phyloP scores from a whole-genome alignment of 2,797 vertebrate species.

The Oophaga sylvatica region DNA sequence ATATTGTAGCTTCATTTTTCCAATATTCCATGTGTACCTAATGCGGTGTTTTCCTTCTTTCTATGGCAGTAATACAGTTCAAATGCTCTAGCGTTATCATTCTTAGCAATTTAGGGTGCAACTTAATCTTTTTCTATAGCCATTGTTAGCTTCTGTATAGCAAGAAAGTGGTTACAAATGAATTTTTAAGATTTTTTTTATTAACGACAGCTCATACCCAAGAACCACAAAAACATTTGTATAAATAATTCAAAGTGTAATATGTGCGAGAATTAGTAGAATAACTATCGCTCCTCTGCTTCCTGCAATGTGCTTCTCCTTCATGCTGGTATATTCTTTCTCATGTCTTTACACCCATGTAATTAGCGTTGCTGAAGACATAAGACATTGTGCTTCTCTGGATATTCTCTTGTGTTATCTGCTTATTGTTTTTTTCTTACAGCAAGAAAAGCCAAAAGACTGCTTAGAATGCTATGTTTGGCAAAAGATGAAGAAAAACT shows the following conservation, averaged over 20 bases:
- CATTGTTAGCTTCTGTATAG: background rate
- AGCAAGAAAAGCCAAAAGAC: constrained; percentile 63
- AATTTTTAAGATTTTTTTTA: background rate
- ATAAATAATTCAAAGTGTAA: constrained; percentile 48
- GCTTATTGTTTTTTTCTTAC: constrained; percentile 62
- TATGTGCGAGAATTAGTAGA: constrained; percentile 41
- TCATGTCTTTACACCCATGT: constrained; percentile 40
- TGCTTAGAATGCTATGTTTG: constrained; percentile 58
- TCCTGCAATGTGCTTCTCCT: background rate
- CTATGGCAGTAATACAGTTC: no score
- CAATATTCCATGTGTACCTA: no score
- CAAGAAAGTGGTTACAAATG: background rate
- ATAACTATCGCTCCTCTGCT: background rate
- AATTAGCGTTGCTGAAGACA: constrained; percentile 63
- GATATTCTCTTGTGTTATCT: constrained; percentile 63
- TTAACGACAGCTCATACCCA: constrained; percentile 20
- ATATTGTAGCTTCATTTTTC: no score
- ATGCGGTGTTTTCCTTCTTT: no score
- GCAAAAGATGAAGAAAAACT: constrained; percentile 67
- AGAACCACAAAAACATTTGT: constrained; percentile 30
- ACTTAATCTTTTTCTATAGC: background rate
- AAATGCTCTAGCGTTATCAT: no score
- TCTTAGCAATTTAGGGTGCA: no score
- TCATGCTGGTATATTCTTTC: constrained; percentile 11
- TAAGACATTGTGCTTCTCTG: constrained; percentile 44